phyloP scores from a whole-genome alignment of 1,140 invertebrate species.

The Archivesica marissinica region DNA sequence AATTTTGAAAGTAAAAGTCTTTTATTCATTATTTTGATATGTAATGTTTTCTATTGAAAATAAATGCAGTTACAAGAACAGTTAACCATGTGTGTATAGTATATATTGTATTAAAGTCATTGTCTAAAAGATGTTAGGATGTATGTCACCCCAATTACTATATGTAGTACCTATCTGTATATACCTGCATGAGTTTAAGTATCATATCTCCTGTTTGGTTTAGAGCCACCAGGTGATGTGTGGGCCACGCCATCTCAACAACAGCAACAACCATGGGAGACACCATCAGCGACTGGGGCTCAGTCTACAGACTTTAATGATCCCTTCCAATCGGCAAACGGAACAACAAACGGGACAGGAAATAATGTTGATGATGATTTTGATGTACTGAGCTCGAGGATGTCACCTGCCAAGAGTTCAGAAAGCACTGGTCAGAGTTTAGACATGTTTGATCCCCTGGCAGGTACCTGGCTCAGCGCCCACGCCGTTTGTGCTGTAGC shows the following conservation, averaged over 20 bases:
- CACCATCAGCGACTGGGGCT: not conserved
- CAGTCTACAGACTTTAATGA: not conserved
- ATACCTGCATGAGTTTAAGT: not conserved
- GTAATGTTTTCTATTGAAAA: no score
- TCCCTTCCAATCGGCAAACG: constrained; percentile 51
- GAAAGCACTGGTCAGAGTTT: constrained; percentile 44
- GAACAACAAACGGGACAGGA: constrained; percentile 48
- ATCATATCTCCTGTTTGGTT: not conserved
- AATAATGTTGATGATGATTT: constrained; percentile 60
- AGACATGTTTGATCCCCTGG: constrained; percentile 58
- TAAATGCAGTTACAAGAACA: no score
- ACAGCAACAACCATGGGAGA: constrained; percentile 2
- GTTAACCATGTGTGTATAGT: no score
- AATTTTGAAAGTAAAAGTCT: no score
- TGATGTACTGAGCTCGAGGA: constrained; percentile 55
- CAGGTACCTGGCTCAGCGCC: constrained; percentile 59
- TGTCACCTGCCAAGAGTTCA: constrained; percentile 25
- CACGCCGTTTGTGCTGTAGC: not conserved
- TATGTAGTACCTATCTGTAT: not conserved
- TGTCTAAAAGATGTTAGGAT: no score
- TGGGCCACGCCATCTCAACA: constrained; percentile 31
- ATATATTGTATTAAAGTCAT: no score
- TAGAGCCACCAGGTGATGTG: constrained; percentile 32
- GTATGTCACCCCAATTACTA: not conserved
- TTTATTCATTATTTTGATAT: no score